Evolutionary conservation across 2,113 vertebrate species (phyloP).

Genomic region (Ornithorhynchus anatinus): DNA sequence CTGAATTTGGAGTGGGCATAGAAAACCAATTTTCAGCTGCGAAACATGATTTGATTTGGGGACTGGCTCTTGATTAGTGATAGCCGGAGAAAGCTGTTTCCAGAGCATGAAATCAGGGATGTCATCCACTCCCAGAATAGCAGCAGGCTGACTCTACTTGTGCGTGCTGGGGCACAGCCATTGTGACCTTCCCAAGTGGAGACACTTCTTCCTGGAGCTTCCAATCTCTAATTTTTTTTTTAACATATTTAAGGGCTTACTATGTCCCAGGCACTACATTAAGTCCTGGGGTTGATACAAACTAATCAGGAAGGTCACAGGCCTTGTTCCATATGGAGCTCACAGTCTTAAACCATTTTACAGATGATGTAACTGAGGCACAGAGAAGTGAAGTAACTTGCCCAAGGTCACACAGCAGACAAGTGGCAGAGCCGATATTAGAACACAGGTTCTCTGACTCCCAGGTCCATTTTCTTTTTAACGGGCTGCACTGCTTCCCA

Average conservation of each 20-base stretch:
- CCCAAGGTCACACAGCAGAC: too few species aligned
- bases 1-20: neutral
- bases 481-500: too few species aligned
- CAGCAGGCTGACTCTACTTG: slow-evolving; percentile 35
- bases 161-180: slow-evolving; percentile 19
- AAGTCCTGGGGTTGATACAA: too few species aligned
- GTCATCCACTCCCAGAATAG: slow-evolving; percentile 47
- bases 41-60: slow-evolving; percentile 45
- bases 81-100: slow-evolving; percentile 40
- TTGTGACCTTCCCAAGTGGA: slow-evolving; percentile 45
- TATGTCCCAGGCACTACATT: too few species aligned
- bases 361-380: too few species aligned
- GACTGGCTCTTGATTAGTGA: slow-evolving; percentile 39
- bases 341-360: too few species aligned
- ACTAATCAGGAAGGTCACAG: too few species aligned
- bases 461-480: too few species aligned
- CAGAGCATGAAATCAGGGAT: slow-evolving; percentile 60
- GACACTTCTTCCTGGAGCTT: neutral
- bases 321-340: too few species aligned
- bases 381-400: too few species aligned
- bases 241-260: too few species aligned
- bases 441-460: neutral
- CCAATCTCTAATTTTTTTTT: neutral
- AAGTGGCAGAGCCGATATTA: neutral
- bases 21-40: slow-evolving; percentile 45